phyloP scores from a whole-genome alignment of 2,888 invertebrate genomes.

The Junonia oenone region DNA sequence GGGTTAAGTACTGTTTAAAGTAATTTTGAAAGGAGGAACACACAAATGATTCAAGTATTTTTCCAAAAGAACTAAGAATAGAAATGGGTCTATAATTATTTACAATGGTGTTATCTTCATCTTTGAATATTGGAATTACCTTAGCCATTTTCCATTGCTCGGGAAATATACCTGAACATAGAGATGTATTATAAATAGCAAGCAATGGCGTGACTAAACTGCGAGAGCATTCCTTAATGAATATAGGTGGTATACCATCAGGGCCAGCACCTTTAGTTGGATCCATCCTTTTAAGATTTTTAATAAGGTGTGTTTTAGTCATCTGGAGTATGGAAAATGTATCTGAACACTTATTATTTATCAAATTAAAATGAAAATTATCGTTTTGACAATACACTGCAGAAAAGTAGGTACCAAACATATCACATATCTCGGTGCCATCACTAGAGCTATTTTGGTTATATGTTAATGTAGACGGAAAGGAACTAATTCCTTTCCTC shows the following conservation, averaged over 20 bases:
- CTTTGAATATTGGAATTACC: constrained; percentile 17
- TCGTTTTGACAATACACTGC: not conserved
- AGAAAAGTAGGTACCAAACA: not conserved
- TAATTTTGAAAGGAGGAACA: constrained; percentile 17
- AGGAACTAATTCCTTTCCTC: not conserved
- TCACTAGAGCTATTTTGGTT: not conserved
- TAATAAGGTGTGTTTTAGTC: constrained; percentile 1
- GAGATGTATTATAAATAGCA: constrained; percentile 8
- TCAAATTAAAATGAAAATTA: not conserved
- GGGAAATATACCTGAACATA: constrained; percentile 13
- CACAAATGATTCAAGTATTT: constrained; percentile 25
- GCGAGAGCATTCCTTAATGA: constrained; percentile 4
- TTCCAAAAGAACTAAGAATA: constrained; percentile 20
- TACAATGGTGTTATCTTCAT: constrained; percentile 5
- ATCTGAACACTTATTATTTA: not conserved
- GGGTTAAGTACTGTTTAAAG: not conserved
- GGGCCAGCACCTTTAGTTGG: constrained; percentile 11
- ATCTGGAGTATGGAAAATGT: not conserved
- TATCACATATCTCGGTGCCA: not conserved
- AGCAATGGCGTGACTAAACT: constrained; percentile 1
- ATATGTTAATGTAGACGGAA: not conserved
- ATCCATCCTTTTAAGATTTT: constrained; percentile 8
- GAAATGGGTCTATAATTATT: constrained; percentile 18
- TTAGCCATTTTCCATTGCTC: constrained; percentile 13
- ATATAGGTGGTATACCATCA: constrained; percentile 11